Evolutionary conservation across 1,140 invertebrate genomes (phyloP), one percentile per base, ranked within the genome.

Genomic region (Plodia interpunctella): DNA sequence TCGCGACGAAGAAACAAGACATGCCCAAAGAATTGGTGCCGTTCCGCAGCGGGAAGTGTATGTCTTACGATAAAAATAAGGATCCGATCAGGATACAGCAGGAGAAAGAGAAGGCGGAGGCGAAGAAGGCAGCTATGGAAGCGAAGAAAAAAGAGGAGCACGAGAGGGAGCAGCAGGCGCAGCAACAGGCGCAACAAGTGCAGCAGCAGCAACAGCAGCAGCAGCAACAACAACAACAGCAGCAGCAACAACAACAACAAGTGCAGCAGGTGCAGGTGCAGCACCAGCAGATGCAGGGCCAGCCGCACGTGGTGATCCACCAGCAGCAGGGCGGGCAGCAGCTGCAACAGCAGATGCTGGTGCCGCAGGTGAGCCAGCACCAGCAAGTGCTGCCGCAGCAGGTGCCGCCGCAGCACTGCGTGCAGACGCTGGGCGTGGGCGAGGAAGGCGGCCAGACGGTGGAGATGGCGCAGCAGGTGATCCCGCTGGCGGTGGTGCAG

Each of bases 1-100:
- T 95, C 76, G 83, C 79, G 15, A 87, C 88, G 5, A 92, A 92
- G 58, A 94, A 94, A 82, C 80, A 92, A 21, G 94, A 94, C 63
- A 70, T 91, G 32, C 90, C 90, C 53, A 90, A 90, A 65, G 87
- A 87, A 6, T 75, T 83, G 87, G 90, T 85, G 53, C 91, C 76
- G 55, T 91, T 88, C 84, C 86, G 83, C 58, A 90, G 80, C 72
- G 91, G 84, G 59, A 85, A 86, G 59, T 88, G 78, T 70, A 91
- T 87, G 91, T 66, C 77, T 17, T 91, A 81, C 57, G 84, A 87
- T 58, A 88, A 89, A 63, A 91, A 90, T 58, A 90, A 90, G 55
- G 90, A 90, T 66, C 88, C 90, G 25, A 63, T 85, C 53, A 80
- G 86, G 69, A 77, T 87, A 67, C 88, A 91, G 51, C 83, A 87